Evolutionary conservation across 2,797 vertebrate genomes (phyloP).

Genomic region (Malurus leucopterus): DNA sequence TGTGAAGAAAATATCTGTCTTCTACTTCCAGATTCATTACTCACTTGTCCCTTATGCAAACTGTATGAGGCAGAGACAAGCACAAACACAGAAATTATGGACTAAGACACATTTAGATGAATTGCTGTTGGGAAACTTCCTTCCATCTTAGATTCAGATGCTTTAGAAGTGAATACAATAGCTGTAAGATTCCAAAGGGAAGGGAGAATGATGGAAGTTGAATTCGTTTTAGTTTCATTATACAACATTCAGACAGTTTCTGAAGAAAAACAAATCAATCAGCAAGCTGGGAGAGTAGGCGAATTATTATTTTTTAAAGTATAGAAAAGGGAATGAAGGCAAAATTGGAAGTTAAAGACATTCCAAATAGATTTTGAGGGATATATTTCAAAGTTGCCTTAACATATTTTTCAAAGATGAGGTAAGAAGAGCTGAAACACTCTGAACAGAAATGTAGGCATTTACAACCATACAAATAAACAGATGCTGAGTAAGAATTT

Average conservation of each 20-base stretch:
- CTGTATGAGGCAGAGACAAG: background rate
- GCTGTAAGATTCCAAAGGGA: background rate
- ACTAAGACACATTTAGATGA: background rate
- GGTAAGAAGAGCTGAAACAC: background rate
- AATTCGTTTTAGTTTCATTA: conserved; percentile 3
- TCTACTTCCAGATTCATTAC: background rate
- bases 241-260: background rate
- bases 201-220: background rate
- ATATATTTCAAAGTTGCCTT: background rate
- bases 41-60: background rate
- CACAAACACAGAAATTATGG: background rate
- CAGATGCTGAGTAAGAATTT: background rate
- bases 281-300: background rate
- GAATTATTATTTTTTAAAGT: background rate
- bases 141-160: background rate
- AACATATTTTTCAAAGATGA: background rate
- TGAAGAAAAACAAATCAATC: conserved; percentile 10
- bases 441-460: background rate
- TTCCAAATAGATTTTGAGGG: background rate
- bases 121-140: background rate
- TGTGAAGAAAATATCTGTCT: background rate
- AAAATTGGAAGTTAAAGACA: conserved; percentile 2
- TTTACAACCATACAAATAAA: background rate
- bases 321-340: background rate
- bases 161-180: background rate